Evolutionary conservation across 1,140 invertebrate species (phyloP).

Genomic region (Theocolax elegans): DNA sequence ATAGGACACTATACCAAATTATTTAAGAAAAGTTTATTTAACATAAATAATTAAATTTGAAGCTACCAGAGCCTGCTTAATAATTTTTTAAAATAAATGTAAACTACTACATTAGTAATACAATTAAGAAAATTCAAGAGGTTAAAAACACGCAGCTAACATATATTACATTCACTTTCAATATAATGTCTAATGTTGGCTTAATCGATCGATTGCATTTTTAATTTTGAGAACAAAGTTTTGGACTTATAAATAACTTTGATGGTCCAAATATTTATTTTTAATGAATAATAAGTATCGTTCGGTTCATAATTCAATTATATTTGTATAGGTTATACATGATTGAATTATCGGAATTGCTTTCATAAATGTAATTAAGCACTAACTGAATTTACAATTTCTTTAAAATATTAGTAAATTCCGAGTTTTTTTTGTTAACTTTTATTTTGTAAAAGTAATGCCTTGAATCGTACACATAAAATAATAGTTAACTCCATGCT

Average conservation of each 20-base stretch:
- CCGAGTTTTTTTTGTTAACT: too few species aligned
- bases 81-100: too few species aligned
- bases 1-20: too few species aligned
- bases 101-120: too few species aligned
- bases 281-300: neutral
- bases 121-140: neutral
- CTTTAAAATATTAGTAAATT: too few species aligned
- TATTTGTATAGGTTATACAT: neutral
- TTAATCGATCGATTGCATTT: conserved; percentile 1
- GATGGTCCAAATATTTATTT: neutral
- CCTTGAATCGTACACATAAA: too few species aligned
- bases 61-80: conserved; percentile 3
- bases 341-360: too few species aligned
- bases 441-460: too few species aligned
- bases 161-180: neutral
- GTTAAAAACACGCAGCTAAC: neutral
- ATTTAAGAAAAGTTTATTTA: too few species aligned
- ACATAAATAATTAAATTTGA: neutral
- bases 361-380: too few species aligned
- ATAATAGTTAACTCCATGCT: too few species aligned
- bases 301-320: neutral
- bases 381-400: too few species aligned
- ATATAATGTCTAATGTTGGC: neutral
- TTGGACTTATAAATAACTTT: neutral
- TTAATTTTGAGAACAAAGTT: neutral